Conservation (phyloP, 1,140 invertebrate species). For the Drosophila prosaltans region DNA sequence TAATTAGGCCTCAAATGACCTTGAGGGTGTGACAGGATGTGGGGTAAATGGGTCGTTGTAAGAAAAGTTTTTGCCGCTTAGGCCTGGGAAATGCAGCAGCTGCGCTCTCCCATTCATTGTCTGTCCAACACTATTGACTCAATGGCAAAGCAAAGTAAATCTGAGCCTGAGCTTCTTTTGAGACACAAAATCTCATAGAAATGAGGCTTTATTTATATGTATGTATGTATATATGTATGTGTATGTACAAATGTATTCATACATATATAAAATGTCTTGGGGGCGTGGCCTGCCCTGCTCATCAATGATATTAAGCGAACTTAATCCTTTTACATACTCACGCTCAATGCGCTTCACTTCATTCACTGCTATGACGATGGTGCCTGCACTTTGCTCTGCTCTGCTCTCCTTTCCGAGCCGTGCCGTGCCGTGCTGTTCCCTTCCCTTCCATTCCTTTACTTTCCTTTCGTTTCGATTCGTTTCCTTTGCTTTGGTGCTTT, state of each 20-base stretch:
- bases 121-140: slow-evolving; percentile 44
- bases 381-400: slow-evolving; percentile 23
- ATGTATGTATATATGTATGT: no score
- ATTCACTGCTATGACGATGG: slow-evolving; percentile 48
- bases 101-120: slow-evolving; percentile 33
- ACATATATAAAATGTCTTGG: neutral
- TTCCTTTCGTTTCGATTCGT: slow-evolving; percentile 6
- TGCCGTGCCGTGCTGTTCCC: neutral
- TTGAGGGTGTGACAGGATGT: slow-evolving; percentile 40
- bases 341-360: slow-evolving; percentile 53
- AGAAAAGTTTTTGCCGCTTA: neutral
- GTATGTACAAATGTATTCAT: no score
- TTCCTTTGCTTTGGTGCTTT: slow-evolving; percentile 28
- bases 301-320: slow-evolving; percentile 81
- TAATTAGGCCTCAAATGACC: slow-evolving; percentile 68
- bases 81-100: slow-evolving; percentile 57
- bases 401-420: slow-evolving; percentile 24
- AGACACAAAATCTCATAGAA: slow-evolving; percentile 54
- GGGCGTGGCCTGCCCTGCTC: slow-evolving; percentile 41
- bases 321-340: slow-evolving; percentile 76
- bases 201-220: slow-evolving; percentile 45
- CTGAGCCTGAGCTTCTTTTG: slow-evolving; percentile 40
- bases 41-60: slow-evolving; percentile 6
- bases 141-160: slow-evolving; percentile 51
- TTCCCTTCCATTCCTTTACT: slow-evolving; percentile 12